These are phyloP conservation scores for Cerastis rubricosa DNA, from an alignment of 2,888 invertebrate species.

Conservation along the genomic window DNA sequence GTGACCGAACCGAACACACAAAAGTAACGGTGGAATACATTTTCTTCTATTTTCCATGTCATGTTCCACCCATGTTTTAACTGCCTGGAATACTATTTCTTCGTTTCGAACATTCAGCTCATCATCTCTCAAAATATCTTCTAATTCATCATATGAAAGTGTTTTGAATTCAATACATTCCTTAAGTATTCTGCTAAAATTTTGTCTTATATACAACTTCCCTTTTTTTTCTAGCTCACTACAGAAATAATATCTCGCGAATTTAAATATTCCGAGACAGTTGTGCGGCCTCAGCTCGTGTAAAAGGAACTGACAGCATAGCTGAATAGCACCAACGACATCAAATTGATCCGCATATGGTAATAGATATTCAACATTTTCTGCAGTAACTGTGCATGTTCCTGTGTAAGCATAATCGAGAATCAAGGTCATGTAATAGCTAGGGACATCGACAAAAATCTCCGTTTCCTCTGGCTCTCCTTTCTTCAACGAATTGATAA, in stretches of 20 bases:
- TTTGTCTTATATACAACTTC: constrained; percentile 90
- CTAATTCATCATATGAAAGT: constrained; percentile 91
- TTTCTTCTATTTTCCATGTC: constrained; percentile 89
- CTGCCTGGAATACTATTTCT: constrained; percentile 94
- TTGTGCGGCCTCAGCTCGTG: constrained; percentile 92
- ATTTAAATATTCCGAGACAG: constrained; percentile 93
- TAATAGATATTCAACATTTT: constrained; percentile 93
- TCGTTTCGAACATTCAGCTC: constrained; percentile 94
- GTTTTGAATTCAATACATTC: constrained; percentile 92
- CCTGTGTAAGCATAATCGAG: constrained; percentile 95
- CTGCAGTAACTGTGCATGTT: constrained; percentile 91
- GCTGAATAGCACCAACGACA: constrained; percentile 93
- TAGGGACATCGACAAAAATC: constrained; percentile 91
- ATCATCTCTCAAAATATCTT: constrained; percentile 92
- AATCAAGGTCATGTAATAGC: constrained; percentile 91
- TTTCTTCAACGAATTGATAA: constrained; percentile 92
- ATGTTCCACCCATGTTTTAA: constrained; percentile 93
- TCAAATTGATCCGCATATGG: constrained; percentile 94
- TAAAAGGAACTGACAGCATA: constrained; percentile 93
- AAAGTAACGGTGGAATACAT: constrained; percentile 91
- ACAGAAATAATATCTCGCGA: constrained; percentile 93
- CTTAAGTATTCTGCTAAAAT: constrained; percentile 91
- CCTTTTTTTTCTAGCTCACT: constrained; percentile 92
- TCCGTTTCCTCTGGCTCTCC: constrained; percentile 91
- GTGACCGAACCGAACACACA: constrained; percentile 93